phyloP scores from a whole-genome alignment of 2,797 vertebrate genomes.

The Alexandromys oeconomus region DNA sequence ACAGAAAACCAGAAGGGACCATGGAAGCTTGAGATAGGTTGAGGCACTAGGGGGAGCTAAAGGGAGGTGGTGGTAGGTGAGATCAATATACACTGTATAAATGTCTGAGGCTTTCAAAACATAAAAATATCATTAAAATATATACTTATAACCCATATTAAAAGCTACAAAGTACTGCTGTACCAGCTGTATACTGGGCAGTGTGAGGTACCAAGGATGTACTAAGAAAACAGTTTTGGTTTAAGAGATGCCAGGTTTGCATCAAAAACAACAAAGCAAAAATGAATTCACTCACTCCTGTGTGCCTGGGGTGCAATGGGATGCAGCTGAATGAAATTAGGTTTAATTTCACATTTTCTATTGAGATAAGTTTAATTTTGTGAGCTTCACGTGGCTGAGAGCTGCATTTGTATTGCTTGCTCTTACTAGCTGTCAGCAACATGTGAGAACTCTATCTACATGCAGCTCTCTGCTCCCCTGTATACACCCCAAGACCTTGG shows the following conservation, averaged over 20 bases:
- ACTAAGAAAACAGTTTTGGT: conserved; percentile 47
- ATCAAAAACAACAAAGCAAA: conserved; percentile 46
- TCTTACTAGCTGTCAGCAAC: conserved; percentile 40
- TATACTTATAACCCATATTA: neutral
- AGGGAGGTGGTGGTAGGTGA: neutral
- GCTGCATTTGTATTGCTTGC: conserved; percentile 42
- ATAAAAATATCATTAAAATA: neutral
- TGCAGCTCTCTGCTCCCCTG: conserved; percentile 44
- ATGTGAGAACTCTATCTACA: conserved; percentile 13
- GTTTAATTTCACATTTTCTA: conserved; percentile 66
- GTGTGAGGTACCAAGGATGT: neutral
- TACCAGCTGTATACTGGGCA: fast-evolving
- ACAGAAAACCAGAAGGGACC: neutral
- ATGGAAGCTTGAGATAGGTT: neutral
- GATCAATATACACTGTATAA: neutral
- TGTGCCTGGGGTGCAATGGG: neutral
- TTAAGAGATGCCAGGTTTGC: conserved; percentile 43
- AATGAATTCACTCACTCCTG: neutral
- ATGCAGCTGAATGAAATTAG: conserved; percentile 59
- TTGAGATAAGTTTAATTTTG: conserved; percentile 66
- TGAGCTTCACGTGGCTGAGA: conserved; percentile 18
- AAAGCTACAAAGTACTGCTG: neutral
- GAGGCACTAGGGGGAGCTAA: neutral
- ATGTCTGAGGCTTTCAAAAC: neutral
- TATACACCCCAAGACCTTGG: conserved; percentile 58